Conservation (phyloP, 1,140 invertebrate species). For the Littorina saxatilis region DNA sequence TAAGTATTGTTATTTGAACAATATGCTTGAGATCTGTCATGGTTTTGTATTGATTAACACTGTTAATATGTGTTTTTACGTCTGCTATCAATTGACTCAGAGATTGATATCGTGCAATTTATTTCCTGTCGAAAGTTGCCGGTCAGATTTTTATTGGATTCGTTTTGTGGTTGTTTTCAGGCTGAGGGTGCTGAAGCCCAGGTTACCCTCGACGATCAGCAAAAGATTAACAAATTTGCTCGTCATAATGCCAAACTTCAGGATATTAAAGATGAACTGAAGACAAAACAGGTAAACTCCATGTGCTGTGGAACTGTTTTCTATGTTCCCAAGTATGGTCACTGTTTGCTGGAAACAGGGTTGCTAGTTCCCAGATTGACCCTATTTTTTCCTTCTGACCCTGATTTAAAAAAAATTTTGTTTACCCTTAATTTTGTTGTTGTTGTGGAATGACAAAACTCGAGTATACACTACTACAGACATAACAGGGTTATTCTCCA, state of each 20-base stretch:
- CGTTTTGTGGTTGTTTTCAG: too few species aligned
- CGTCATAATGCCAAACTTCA: conserved; percentile 91
- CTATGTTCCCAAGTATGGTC: too few species aligned
- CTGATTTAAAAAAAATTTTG: too few species aligned
- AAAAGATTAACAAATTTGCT: conserved; percentile 98
- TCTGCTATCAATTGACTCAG: not conserved
- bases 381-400: too few species aligned
- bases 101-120: not conserved
- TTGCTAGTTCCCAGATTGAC: not conserved
- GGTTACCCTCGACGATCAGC: conserved; percentile 97
- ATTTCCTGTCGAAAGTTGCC: not conserved
- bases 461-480: too few species aligned
- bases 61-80: not conserved
- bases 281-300: conserved; percentile 88
- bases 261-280: conserved; percentile 93
- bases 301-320: not conserved
- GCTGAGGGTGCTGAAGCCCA: conserved; percentile 84
- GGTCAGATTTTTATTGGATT: too few species aligned
- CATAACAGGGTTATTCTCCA: too few species aligned
- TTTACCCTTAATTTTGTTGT: too few species aligned
- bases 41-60: not conserved
- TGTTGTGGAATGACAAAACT: too few species aligned
- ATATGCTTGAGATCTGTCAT: too few species aligned
- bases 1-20: too few species aligned
- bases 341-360: not conserved